Percentiles rank a stretch among this genome's conserved stretches.
Conservation (phyloP, 2,797 vertebrate species). For the Parauchenoglanis punctatus region DNA sequence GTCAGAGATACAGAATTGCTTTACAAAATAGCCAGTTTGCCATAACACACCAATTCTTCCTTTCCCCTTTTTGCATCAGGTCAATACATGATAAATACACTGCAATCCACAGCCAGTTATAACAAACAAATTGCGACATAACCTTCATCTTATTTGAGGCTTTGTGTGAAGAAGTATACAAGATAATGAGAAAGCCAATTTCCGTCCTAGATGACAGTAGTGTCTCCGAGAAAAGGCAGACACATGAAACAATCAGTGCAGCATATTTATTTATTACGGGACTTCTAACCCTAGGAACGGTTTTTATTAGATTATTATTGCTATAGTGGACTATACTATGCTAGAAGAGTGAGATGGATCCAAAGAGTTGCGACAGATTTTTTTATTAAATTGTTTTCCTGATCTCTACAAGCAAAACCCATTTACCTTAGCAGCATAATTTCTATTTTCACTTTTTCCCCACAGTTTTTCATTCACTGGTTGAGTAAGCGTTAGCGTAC, state of each 20-base stretch:
- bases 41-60: not conserved
- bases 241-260: not conserved
- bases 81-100: constrained; percentile 50
- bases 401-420: not conserved
- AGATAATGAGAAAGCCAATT: constrained; percentile 61
- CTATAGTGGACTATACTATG: not conserved
- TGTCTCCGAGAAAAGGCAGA: not conserved
- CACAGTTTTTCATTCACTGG: not conserved
- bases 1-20: not conserved
- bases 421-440: not conserved
- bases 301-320: constrained; percentile 12
- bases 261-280: not conserved
- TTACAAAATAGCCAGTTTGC: not conserved
- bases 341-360: not conserved
- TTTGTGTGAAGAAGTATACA: constrained; percentile 43
- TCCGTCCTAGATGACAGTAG: constrained; percentile 40
- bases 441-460: not conserved
- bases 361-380: not conserved
- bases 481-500: not conserved
- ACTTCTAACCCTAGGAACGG: not conserved
- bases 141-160: constrained; percentile 39
- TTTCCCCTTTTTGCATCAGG: constrained; percentile 14
- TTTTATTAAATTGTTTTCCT: not conserved
- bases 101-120: constrained; percentile 45
- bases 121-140: constrained; percentile 48